Percentiles rank a stretch among this genome's conserved stretches.
phyloP scores from a whole-genome alignment of 37 sponge, comb jelly and placozoan genomes.

The Chondrilla cf. caribensis region DNA sequence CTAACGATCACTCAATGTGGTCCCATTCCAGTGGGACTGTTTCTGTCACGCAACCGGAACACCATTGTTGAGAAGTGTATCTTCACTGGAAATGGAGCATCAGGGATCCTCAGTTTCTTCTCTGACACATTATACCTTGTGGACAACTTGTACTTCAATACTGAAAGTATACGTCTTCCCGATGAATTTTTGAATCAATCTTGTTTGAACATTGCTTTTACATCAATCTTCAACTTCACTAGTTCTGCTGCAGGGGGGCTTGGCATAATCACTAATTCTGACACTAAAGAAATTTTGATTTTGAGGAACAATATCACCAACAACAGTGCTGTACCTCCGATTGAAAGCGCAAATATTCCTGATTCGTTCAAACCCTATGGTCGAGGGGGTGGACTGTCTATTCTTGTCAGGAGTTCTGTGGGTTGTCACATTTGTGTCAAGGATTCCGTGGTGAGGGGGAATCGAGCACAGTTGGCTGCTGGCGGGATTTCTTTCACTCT shows the following conservation, averaged over 20 bases:
- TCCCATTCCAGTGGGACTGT: neutral
- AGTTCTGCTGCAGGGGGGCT: neutral
- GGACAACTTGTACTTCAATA: neutral
- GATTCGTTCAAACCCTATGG: neutral
- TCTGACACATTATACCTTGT: neutral
- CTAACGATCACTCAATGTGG: slow-evolving; percentile 5
- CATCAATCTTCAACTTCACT: neutral
- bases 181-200: neutral
- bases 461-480: neutral
- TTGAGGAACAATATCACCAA: neutral
- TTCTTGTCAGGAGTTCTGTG: neutral
- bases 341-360: neutral
- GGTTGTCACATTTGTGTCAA: neutral
- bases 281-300: neutral
- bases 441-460: neutral
- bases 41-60: neutral
- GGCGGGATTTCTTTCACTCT: neutral
- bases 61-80: neutral
- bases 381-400: neutral
- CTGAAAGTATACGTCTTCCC: neutral
- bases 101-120: neutral
- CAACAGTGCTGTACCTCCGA: neutral
- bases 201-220: neutral
- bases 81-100: neutral
- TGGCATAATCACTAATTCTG: neutral